These are phyloP conservation scores for Agrotis exclamationis DNA, from an alignment of 2,888 invertebrate species.

Conservation along the genomic window DNA sequence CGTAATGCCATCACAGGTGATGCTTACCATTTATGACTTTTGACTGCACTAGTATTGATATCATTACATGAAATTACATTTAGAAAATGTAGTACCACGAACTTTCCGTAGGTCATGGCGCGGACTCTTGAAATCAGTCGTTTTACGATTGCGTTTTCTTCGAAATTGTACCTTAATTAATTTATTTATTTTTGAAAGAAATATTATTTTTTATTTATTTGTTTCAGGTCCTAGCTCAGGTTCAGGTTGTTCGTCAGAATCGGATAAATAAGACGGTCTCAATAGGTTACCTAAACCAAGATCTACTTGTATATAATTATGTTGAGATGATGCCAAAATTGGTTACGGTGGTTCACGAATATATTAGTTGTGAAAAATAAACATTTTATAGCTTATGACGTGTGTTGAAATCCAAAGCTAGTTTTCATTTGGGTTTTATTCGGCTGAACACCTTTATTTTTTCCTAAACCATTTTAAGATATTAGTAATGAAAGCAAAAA, in stretches of 20 bases:
- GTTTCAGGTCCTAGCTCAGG: slow-evolving; percentile 91
- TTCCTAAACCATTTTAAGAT: slow-evolving; percentile 14
- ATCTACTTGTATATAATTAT: slow-evolving; percentile 64
- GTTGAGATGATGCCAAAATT: slow-evolving; percentile 69
- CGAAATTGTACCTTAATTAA: too few relatives aligned
- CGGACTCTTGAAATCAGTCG: too few relatives aligned
- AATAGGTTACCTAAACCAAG: slow-evolving; percentile 68
- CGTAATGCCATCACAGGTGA: too few relatives aligned
- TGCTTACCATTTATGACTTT: too few relatives aligned
- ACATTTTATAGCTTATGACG: slow-evolving; percentile 57
- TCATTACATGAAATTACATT: too few relatives aligned
- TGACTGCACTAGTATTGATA: too few relatives aligned
- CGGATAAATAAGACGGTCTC: slow-evolving; percentile 83
- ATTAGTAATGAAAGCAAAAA: slow-evolving; percentile 18
- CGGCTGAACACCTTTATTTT: slow-evolving; percentile 31
- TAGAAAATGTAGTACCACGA: too few relatives aligned
- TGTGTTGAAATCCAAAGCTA: slow-evolving; percentile 52
- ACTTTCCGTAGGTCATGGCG: too few relatives aligned
- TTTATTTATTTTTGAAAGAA: background rate
- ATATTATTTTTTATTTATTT: slow-evolving; percentile 19
- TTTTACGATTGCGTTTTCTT: too few relatives aligned
- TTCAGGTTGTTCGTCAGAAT: slow-evolving; percentile 92
- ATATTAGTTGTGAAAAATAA: slow-evolving; percentile 66
- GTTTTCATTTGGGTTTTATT: slow-evolving; percentile 46
- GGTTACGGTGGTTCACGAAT: slow-evolving; percentile 61